Base-by-base conservation (phyloP, 2,797 vertebrate species). In the Cuculus canorus region DNA sequence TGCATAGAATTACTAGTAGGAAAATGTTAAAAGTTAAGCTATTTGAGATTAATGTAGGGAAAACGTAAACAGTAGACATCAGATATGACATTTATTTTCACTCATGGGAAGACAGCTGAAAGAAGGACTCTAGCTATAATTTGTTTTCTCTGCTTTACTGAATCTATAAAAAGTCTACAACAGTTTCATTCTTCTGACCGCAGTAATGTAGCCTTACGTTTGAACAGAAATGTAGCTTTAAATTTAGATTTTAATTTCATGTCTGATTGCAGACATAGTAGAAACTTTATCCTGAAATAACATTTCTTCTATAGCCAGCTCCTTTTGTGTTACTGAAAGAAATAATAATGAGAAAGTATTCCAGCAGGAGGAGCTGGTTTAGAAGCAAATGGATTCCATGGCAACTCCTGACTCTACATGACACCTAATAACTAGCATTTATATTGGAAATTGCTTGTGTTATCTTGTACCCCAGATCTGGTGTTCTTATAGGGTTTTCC, bases 341-440 rank as follows among this genome's bases (percentile, higher is more conserved):
- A 97, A 97, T 97, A 98, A 98, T 98, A 98, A 98, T 98, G 97
- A 98, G 97, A 97, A 97, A 96, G 95, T 97, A 97, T 98, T 98
- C 97, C 97, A 98, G 97, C 97, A 98, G 97, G 97, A 98, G 97
- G 97, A 97, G 97, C 97, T 97, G 97, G 97, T 98, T 98, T 98
- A 98, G 98, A 97, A 96, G 96, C 97, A 98, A 98, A 98, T 98
- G 97, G 98, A 97, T 97, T 97, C 98, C 98, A 98, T 98, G 98
- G 98, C 98, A 98, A 98, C 98, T 97, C 97, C 98, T 98, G 98
- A 98, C 98, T 98, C 97, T 96, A 96, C 97, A 98, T 97, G 98
- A 98, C 98, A 98, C 92, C 96, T 97, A 96, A 97, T 98, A 98
- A 98, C 96, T 53, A 80, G 96, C 96, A 93, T 98, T 97, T 97